Evolutionary conservation across 1,140 invertebrate species (phyloP).

Genomic region (Drosophila sulfurigaster): DNA sequence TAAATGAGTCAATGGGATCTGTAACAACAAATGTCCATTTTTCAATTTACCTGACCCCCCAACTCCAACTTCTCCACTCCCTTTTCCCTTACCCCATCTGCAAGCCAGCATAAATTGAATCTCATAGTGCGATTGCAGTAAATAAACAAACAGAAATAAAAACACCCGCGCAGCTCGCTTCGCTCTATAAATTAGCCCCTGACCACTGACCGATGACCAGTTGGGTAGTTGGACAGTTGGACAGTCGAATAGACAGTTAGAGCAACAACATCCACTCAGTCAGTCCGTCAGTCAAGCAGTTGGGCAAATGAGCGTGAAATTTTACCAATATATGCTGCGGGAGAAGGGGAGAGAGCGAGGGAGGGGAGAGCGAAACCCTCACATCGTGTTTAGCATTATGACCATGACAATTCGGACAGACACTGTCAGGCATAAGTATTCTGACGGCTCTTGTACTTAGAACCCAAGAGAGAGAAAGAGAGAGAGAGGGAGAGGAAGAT

Average conservation of each 20-base stretch:
- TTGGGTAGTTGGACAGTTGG: background rate
- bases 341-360: background rate
- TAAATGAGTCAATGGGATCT: conserved; percentile 61
- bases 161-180: conserved; percentile 65
- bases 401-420: conserved; percentile 40
- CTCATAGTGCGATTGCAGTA: conserved; percentile 46
- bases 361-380: background rate
- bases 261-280: background rate
- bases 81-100: background rate
- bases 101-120: conserved; percentile 68
- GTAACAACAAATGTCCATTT: conserved; percentile 78
- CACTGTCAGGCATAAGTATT: conserved; percentile 12
- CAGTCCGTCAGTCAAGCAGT: background rate
- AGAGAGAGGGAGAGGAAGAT: background rate
- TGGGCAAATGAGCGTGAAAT: conserved; percentile 79
- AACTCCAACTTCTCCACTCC: background rate
- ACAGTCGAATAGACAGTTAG: conserved; percentile 1
- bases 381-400: conserved; percentile 25
- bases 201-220: conserved; percentile 68
- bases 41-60: conserved; percentile 73
- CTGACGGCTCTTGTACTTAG: conserved; percentile 8
- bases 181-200: conserved; percentile 77
- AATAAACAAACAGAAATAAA: conserved; percentile 46
- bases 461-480: background rate
- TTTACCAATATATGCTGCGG: conserved; percentile 77